phyloP scores from a whole-genome alignment of 2,797 vertebrate species.

The Falco cherrug region DNA sequence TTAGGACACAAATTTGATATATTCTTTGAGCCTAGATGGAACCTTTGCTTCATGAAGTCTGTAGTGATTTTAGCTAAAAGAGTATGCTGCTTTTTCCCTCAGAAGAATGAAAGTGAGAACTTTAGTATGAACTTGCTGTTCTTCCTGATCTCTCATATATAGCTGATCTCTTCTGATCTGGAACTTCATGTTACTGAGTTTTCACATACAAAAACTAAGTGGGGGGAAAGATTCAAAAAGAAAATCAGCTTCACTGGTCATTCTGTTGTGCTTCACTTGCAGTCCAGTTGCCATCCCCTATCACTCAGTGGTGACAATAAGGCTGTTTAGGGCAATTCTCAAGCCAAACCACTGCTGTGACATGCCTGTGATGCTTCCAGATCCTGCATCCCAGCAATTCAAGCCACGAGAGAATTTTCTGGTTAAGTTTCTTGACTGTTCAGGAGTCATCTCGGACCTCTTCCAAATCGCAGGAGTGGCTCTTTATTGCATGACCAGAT shows the following conservation, averaged over 20 bases:
- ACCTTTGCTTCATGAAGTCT: background rate
- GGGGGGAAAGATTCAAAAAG: background rate
- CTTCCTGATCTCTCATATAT: background rate
- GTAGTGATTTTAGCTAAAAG: background rate
- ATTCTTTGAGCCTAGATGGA: background rate
- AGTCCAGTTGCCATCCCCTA: background rate
- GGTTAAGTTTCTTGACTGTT: background rate
- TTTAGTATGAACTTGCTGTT: background rate
- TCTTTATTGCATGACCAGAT: background rate
- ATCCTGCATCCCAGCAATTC: background rate
- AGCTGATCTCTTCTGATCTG: background rate
- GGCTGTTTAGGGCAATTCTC: constrained; percentile 18
- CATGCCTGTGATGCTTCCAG: background rate
- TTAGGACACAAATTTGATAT: background rate
- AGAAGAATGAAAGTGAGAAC: background rate
- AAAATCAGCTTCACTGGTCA: background rate
- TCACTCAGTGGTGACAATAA: background rate
- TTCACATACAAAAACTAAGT: background rate
- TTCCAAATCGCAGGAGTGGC: background rate
- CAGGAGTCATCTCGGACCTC: background rate
- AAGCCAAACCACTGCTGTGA: background rate
- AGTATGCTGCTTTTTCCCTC: background rate
- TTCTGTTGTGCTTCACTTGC: background rate
- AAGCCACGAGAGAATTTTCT: background rate
- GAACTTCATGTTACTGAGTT: background rate